Base-by-base conservation (phyloP, 1,140 invertebrate genomes). In the Nilaparvata lugens region DNA sequence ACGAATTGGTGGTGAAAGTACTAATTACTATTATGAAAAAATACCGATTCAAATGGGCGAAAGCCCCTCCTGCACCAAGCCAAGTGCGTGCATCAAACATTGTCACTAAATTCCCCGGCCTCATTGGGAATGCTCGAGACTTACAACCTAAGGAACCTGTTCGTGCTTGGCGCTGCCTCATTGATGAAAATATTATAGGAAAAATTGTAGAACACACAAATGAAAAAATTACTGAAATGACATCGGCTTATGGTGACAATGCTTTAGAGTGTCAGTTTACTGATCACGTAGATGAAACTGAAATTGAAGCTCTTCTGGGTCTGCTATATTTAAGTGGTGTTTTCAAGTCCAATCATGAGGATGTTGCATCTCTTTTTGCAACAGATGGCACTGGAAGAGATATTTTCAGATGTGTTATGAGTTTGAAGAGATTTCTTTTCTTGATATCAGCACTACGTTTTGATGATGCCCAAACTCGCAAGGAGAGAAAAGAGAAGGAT, bases 351-450 rank as follows among this genome's bases (percentile, higher is more conserved):
- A 65, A 62, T 45, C 45, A 63, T 40, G 62, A 66, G 48, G 19
- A 56, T 52, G 56, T 59, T 61, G 52, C 62, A 60, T n/a, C n/a
- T n/a, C n/a, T 66, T 14, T 66, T 64, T 62, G 65, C 62, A 35
- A 62, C 63, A 48, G 63, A 66, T 60, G 63, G 63, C 21, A 64
- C 60, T 35, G 62, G 65, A 19, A 28, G 65, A 45, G 65, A 66
- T 42, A 66, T 66, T 43, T 66, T 66, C 56, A 51, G 63, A 18
- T 64, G 63, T 38, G 58, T 58, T 13, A 64, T 64, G 65, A 53
- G 60, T 52, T 59, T 58, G 55, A 61, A 64, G 21, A 65, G 66
- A 48, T 67, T 67, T 62, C 25, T 62, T 52, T 58, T 58, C 18
- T 7, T 43, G 43, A 5, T 62, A 31, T 14, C 16, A 56, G 28